Conservation (phyloP, 2,888 invertebrate species). For the Deilephila elpenor region DNA sequence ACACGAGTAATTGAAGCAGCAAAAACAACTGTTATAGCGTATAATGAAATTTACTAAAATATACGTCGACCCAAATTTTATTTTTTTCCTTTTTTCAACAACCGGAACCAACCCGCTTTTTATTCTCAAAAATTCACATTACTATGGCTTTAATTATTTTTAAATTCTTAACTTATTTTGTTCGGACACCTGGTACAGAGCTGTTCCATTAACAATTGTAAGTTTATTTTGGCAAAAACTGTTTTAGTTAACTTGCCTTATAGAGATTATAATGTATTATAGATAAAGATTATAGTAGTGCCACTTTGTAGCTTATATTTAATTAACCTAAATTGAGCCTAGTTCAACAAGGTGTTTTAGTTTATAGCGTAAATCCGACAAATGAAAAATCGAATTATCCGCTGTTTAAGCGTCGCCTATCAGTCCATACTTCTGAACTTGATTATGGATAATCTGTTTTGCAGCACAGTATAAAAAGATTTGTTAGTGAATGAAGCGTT, state of each 20-base stretch:
- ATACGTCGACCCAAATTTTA: constrained; percentile 15
- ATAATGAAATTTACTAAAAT: constrained; percentile 21
- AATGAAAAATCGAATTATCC: too few species aligned
- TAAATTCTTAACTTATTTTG: neutral
- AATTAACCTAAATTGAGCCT: too few species aligned
- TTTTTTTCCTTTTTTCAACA: neutral
- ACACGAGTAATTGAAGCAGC: neutral
- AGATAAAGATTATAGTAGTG: too few species aligned
- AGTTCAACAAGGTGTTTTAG: too few species aligned
- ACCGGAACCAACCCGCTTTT: constrained; percentile 12
- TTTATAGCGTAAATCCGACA: too few species aligned
- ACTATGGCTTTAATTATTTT: neutral
- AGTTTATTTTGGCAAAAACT: constrained; percentile 1
- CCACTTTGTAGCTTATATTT: too few species aligned
- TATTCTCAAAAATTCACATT: neutral
- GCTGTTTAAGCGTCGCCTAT: too few species aligned
- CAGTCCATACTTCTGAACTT: too few species aligned
- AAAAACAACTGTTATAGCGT: constrained; percentile 15
- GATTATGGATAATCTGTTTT: too few species aligned
- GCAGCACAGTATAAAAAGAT: too few species aligned
- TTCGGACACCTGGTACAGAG: constrained; percentile 2
- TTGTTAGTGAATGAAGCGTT: too few species aligned
- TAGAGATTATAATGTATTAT: too few species aligned
- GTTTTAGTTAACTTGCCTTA: neutral
- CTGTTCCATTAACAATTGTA: constrained; percentile 1